phyloP scores from a whole-genome alignment of 1,140 invertebrate genomes.

The Dreissena rostriformis region DNA sequence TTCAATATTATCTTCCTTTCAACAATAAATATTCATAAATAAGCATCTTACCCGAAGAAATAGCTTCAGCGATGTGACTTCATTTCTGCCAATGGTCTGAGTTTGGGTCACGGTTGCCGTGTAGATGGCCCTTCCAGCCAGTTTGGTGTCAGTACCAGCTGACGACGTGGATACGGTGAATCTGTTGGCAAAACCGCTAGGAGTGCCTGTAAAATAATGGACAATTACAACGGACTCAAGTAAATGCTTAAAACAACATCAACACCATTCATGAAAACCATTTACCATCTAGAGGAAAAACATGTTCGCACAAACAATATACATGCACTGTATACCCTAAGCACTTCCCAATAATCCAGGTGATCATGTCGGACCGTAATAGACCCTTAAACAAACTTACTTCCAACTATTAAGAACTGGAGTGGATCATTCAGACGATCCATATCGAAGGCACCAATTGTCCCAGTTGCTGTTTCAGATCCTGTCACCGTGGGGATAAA shows the following conservation, averaged over 20 bases:
- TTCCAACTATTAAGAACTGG: constrained; percentile 22
- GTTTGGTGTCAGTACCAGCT: neutral
- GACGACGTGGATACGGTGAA: constrained; percentile 34
- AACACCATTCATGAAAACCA: no score
- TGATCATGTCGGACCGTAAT: neutral
- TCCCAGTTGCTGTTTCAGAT: neutral
- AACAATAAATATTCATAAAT: no score
- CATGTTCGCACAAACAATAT: no score
- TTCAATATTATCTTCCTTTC: no score
- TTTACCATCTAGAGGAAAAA: no score
- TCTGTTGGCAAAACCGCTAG: constrained; percentile 3
- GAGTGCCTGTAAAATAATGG: constrained; percentile 48
- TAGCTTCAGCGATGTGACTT: constrained; percentile 3
- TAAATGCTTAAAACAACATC: no score
- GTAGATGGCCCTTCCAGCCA: constrained; percentile 49
- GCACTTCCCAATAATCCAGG: no score
- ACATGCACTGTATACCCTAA: no score
- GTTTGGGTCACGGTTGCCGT: constrained; percentile 58
- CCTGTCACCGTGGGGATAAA: constrained; percentile 20
- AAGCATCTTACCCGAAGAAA: constrained; percentile 31
- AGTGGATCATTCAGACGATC: constrained; percentile 39
- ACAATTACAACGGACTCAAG: no score
- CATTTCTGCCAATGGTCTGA: constrained; percentile 41
- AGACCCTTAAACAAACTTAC: constrained; percentile 8
- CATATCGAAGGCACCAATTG: constrained; percentile 40